phyloP scores from a whole-genome alignment of 2,113 vertebrate genomes.

The Pomatorhinus ruficollis region DNA sequence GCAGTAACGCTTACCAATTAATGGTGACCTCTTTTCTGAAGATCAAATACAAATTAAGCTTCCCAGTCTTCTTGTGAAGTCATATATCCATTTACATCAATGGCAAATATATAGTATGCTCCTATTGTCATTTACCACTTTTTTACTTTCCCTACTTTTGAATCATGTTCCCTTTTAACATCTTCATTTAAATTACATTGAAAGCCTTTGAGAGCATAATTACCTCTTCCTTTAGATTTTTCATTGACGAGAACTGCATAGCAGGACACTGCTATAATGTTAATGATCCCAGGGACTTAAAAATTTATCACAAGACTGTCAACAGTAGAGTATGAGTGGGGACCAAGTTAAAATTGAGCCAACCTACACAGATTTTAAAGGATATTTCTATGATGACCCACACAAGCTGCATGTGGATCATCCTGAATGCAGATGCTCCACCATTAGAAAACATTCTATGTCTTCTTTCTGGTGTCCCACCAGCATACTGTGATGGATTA shows the following conservation, averaged over 20 bases:
- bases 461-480: background rate
- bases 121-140: background rate
- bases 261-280: background rate
- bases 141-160: background rate
- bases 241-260: background rate
- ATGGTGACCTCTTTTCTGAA: background rate
- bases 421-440: background rate
- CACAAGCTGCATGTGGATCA: background rate
- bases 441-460: background rate
- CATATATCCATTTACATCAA: background rate
- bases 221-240: background rate
- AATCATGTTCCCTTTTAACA: background rate
- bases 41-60: background rate
- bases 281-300: background rate
- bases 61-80: background rate
- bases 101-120: background rate
- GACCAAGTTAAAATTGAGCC: background rate
- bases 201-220: background rate
- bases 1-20: background rate
- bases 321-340: background rate
- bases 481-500: background rate
- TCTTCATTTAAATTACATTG: background rate
- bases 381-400: background rate
- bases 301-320: background rate
- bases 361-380: background rate